phyloP scores from a whole-genome alignment of 2,113 vertebrate species.

The Cynopterus brachyotis region DNA sequence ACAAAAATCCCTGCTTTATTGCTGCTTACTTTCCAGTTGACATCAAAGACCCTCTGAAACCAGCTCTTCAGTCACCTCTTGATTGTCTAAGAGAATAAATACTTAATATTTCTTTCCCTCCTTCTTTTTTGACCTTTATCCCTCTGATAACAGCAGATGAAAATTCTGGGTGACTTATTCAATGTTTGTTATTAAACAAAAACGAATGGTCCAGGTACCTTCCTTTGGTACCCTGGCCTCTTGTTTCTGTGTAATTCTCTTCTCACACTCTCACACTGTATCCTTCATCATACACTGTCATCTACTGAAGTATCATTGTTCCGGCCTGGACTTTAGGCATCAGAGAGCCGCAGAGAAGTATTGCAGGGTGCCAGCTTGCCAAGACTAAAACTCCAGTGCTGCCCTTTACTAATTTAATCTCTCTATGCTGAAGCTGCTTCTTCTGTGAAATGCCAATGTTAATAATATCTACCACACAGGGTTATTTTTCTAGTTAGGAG shows the following conservation, averaged over 20 bases:
- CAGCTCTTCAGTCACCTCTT: not conserved
- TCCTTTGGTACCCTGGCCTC: not conserved
- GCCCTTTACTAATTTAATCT: not conserved
- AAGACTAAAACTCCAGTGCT: not conserved
- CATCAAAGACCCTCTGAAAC: not conserved
- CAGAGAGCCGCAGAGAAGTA: not conserved
- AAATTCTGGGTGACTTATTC: not conserved
- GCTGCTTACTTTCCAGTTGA: not conserved
- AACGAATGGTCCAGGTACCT: not conserved
- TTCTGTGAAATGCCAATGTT: not conserved
- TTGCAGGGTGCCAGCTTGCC: not conserved
- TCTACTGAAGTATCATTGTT: not conserved
- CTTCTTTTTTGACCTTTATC: not conserved
- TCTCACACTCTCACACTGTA: not conserved
- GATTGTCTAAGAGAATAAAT: not conserved
- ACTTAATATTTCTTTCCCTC: not conserved
- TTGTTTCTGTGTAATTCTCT: not conserved
- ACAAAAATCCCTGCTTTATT: not conserved
- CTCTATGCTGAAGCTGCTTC: not conserved
- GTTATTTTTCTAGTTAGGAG: not conserved
- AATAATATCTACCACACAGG: not conserved
- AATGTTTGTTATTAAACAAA: not conserved
- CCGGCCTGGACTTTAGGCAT: not conserved
- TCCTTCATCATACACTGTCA: not conserved
- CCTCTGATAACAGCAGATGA: not conserved